Base-by-base conservation (phyloP, 2,113 vertebrate species). In the Ardeotis arabs region DNA sequence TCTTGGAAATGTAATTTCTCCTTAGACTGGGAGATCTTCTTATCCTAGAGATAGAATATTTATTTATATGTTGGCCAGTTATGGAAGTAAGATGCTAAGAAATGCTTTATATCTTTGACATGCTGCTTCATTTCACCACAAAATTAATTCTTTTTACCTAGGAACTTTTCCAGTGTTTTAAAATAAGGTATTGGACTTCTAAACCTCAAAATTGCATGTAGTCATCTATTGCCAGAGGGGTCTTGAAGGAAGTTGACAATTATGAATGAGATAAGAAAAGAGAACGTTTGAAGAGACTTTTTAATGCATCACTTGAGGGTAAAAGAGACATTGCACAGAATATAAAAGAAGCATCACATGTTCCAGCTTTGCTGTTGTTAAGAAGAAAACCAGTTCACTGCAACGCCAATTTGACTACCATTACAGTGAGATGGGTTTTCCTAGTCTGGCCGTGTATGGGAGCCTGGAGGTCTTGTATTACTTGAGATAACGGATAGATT, bases 261-360 rank as follows among this genome's bases (percentile, higher is more conserved):
- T 95, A 95, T 67, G 73, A 92, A 96, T 88, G 92, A 96, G 68
- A 82, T 82, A 94, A 93, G 70, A 73, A 91, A 81, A 91, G 37
- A 74, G 95, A 97, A 88, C 47, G 27, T 87, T 95, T 96, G 72
- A 96, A 95, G 72, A 95, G 62, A 69, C 39, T 87, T 94, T 74
- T 93, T 96, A 97, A 94, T 72, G 55, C 53, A 91, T 86, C 68
- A 84, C 93, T 95, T 95, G 68, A 87, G 83, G 80, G 56, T 91
- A 89, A 90, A 96, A 90, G 66, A 77, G 49, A 27, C 15, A 44
- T 66, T 89, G 37, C 17, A 66, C n/a, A 68, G 75, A 96, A 81
- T 69, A 63, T 47, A 90, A 94, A 97, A 81, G 72, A 90, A 88
- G 45, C 29, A 88, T 47, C 25, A 25, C 6, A 9, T 68, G 21